Conservation (phyloP, 2,113 vertebrate species). For the Cyanistes caeruleus region DNA sequence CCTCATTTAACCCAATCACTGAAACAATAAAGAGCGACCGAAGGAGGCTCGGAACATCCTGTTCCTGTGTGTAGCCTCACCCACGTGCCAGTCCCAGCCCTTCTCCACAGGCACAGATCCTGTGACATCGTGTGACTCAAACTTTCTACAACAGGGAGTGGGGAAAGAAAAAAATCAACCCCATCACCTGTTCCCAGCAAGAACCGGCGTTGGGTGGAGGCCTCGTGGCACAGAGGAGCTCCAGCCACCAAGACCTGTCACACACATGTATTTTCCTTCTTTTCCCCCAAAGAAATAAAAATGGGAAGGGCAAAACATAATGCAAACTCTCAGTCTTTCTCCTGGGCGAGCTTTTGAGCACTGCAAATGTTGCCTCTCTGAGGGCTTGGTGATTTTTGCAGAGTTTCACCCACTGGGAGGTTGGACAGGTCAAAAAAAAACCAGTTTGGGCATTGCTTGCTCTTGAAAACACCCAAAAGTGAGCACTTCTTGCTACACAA, state of each 20-base stretch:
- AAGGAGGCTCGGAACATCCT: neutral
- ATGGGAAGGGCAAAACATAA: neutral
- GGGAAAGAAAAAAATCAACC: neutral
- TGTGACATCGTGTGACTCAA: neutral
- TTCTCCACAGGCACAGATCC: neutral
- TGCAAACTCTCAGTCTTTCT: neutral
- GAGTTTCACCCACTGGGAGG: neutral
- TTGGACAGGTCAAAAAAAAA: neutral
- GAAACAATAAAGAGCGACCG: neutral
- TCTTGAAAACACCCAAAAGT: neutral
- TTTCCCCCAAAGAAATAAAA: neutral
- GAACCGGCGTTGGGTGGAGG: accelerated
- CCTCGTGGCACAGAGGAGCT: neutral
- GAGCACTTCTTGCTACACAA: neutral
- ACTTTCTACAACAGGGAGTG: neutral
- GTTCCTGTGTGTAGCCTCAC: neutral
- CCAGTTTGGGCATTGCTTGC: neutral
- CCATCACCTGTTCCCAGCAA: accelerated
- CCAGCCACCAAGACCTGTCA: neutral
- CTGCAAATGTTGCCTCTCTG: too few species aligned
- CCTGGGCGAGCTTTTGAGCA: accelerated
- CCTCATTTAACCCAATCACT: neutral
- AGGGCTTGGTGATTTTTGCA: neutral
- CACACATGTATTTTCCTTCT: neutral
- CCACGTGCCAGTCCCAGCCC: neutral